Evolutionary conservation across 2,113 vertebrate species (phyloP), one percentile per base, ranked within the genome.

Genomic region (Menidia beryllina): DNA sequence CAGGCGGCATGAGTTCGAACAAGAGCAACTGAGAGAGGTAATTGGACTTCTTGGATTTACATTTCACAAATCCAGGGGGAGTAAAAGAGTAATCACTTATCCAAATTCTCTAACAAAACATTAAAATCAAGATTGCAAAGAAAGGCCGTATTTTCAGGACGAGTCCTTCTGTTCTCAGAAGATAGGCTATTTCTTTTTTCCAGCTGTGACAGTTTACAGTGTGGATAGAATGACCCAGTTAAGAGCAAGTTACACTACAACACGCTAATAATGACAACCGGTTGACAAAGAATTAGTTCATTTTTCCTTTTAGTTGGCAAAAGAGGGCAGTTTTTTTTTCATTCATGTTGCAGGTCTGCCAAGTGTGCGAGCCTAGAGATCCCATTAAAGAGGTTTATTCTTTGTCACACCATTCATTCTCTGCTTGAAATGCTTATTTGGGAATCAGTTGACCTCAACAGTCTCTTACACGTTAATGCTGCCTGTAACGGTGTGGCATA

Each of bases 21-120:
- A 98, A 93, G 97, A 98, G 92, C 97, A 99, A 87, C 94, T 99
- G 77, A 95, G 98, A 91, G 97, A 99, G 95, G 97, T 98, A 94
- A 63, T 53, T 43, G 12, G 25, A 41, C 26, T 57, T 75, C 10
- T 27, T 52, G 30, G 30, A 8, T 34, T 34, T 34, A 34, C 30
- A 34, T 3, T 34, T 10, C 10, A 34, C 30, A 34, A 34, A 6
- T 34, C 1, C 10, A 34, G 5, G 30, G 2, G 30, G 30, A 34
- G 30, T 10, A 34, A 34, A 34, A 8, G 10, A 34, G 30, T 10
- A 34, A 5, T 34, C 30, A 3, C 1, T 34, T 34, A 8, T 10
- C 30, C 2, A 34, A 34, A 3, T 34, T 34, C 30, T 34, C 30
- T 34, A 3, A 45, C 1, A 19, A 2, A 3, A 45, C 19, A 17